Conservation (phyloP, 2,113 vertebrate genomes). For the Poecile atricapillus region DNA sequence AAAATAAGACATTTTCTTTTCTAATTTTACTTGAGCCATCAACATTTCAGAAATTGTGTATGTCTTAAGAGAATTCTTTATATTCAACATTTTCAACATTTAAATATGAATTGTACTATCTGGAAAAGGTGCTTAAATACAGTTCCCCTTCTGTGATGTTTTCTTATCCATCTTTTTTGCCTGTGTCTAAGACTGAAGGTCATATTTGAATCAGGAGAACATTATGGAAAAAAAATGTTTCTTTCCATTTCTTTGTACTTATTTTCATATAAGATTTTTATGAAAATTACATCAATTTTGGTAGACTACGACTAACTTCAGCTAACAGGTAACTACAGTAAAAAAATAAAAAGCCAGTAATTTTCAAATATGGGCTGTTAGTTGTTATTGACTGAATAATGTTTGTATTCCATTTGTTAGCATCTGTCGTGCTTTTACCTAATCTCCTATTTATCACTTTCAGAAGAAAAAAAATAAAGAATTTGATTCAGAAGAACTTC, state of each 20-base stretch:
- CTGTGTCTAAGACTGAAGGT: background rate
- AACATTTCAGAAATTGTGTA: background rate
- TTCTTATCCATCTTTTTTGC: background rate
- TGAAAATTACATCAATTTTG: background rate
- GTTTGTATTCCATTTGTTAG: background rate
- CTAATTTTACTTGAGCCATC: background rate
- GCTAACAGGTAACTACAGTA: background rate
- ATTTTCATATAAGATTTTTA: background rate
- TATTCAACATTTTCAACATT: background rate
- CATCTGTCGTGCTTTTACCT: background rate
- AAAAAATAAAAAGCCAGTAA: background rate
- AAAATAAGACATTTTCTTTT: background rate
- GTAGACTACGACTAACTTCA: background rate
- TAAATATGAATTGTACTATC: background rate
- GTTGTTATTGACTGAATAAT: background rate
- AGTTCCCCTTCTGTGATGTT: background rate
- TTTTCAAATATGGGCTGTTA: background rate
- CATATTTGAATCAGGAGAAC: accelerated
- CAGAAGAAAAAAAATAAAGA: background rate
- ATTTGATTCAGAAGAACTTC: background rate
- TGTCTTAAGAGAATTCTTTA: background rate
- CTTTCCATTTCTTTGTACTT: background rate
- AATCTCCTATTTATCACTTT: background rate
- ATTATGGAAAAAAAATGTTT: background rate
- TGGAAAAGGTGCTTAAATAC: background rate